Percentiles rank a stretch among this genome's conserved stretches.
These are phyloP conservation scores for Eueremaeus valkanovi DNA, from an alignment of 2,888 invertebrate species.

Conservation along the genomic window DNA sequence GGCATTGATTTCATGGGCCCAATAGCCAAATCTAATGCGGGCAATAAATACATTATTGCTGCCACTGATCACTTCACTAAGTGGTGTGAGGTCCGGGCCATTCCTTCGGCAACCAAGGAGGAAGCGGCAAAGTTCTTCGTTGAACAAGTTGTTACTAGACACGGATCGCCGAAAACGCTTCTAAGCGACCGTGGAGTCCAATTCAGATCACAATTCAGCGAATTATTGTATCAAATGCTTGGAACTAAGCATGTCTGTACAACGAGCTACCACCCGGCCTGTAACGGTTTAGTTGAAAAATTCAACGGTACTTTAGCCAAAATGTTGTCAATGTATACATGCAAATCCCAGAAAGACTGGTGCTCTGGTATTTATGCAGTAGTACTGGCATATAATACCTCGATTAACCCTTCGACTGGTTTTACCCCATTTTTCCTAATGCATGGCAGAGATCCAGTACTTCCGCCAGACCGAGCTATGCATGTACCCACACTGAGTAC, in stretches of 20 bases:
- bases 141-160: not conserved
- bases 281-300: not conserved
- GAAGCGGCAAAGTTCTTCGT: not conserved
- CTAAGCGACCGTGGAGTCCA: not conserved
- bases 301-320: conserved; percentile 43
- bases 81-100: not conserved
- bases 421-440: conserved; percentile 45
- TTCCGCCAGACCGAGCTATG: conserved; percentile 40
- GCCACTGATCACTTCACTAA: conserved; percentile 12
- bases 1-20: not conserved
- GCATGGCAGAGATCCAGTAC: conserved; percentile 42
- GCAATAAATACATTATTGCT: not conserved
- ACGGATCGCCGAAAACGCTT: not conserved
- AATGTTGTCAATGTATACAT: conserved; percentile 45
- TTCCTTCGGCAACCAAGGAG: not conserved
- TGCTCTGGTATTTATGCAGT: not conserved
- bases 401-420: conserved; percentile 42
- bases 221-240: not conserved
- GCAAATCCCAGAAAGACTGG: conserved; percentile 44
- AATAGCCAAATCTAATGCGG: not conserved
- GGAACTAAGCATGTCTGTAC: not conserved
- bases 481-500: not conserved
- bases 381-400: conserved; percentile 46
- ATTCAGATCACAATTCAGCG: not conserved
- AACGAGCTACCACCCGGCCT: not conserved